Percentiles rank a stretch among this genome's conserved stretches.
Conservation (phyloP, 2,797 vertebrate species). For the Rousettus madagascariensis region DNA sequence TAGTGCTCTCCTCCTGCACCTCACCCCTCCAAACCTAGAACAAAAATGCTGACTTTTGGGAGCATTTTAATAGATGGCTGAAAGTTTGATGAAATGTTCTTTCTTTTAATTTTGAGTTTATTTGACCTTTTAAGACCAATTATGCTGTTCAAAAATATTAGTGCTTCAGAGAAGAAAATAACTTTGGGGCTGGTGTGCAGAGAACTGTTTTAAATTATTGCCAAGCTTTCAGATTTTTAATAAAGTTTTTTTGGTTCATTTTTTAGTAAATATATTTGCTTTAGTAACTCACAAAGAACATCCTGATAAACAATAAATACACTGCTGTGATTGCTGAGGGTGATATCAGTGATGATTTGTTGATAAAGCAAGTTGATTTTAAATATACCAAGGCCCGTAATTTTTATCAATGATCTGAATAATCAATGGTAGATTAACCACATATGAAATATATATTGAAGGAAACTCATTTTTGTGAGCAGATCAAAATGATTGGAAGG, state of each 20-base stretch:
- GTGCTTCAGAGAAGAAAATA: constrained; percentile 31
- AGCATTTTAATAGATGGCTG: neutral
- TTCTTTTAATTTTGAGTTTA: constrained; percentile 34
- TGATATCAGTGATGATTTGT: constrained; percentile 37
- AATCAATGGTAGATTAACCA: neutral
- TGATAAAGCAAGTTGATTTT: neutral
- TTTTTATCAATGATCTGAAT: constrained; percentile 37
- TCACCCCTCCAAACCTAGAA: neutral
- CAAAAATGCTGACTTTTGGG: constrained; percentile 13
- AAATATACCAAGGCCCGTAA: neutral
- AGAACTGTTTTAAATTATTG: constrained; percentile 50
- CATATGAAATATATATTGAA: constrained; percentile 1
- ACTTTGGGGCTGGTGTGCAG: neutral
- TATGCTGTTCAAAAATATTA: constrained; percentile 8
- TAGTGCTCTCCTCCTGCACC: neutral
- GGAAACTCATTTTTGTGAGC: constrained; percentile 34
- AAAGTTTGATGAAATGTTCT: constrained; percentile 36
- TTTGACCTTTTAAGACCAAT: constrained; percentile 35
- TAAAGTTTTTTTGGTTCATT: constrained; percentile 5
- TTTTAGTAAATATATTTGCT: neutral
- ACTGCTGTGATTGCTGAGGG: neutral
- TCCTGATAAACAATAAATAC: constrained; percentile 8
- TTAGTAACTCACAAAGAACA: neutral
- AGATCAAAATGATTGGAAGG: constrained; percentile 35
- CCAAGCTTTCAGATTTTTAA: constrained; percentile 25